These are phyloP conservation scores for Tinea semifulvella DNA, from an alignment of 2,888 invertebrate species.

Conservation along the genomic window DNA sequence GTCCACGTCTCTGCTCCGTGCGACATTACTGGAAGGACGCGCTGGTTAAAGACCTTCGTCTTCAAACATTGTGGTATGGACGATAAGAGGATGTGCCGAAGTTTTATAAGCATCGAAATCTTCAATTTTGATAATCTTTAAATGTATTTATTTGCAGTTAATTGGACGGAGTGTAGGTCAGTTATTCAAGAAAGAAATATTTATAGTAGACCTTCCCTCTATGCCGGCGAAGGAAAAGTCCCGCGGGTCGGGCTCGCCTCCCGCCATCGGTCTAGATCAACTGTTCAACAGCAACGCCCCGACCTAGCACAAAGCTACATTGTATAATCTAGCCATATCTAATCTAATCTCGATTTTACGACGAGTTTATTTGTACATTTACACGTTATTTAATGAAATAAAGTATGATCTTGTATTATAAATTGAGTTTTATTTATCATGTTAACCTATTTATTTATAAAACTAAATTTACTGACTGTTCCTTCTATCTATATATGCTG, in stretches of 20 bases:
- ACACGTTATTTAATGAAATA: constrained; percentile 3
- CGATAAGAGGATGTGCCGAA: too few relatives aligned
- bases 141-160: constrained; percentile 68
- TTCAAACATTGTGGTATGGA: too few relatives aligned
- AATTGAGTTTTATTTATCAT: constrained; percentile 1
- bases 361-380: constrained; percentile 1
- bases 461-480: too few relatives aligned
- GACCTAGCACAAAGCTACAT: not conserved
- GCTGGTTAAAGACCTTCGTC: too few relatives aligned
- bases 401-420: not conserved
- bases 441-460: too few relatives aligned
- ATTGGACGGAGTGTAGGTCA: constrained; percentile 88
- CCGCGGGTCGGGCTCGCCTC: constrained; percentile 35
- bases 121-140: too few relatives aligned
- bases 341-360: constrained; percentile 2
- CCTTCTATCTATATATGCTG: too few relatives aligned
- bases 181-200: constrained; percentile 86
- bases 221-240: constrained; percentile 54
- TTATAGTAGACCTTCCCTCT: constrained; percentile 84
- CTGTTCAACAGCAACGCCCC: constrained; percentile 29
- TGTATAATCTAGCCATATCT: constrained; percentile 1
- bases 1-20: too few relatives aligned
- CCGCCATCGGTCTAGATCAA: constrained; percentile 39
- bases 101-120: too few relatives aligned
- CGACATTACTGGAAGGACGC: too few relatives aligned